Base-by-base conservation (phyloP, 2,888 invertebrate species). In the Ypsolopha scabrella region DNA sequence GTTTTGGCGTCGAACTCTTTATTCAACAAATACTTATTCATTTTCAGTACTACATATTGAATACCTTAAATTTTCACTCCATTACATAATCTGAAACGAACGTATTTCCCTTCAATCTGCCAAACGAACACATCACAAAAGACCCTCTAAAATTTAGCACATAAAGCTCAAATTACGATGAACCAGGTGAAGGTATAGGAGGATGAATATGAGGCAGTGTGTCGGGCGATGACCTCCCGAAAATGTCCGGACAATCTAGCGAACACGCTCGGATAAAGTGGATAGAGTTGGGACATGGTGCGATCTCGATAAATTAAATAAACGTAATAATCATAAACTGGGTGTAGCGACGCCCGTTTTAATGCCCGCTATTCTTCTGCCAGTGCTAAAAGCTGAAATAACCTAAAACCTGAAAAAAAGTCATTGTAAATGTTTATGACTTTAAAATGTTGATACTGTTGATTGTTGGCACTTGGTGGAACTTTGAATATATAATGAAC, bases 121-220 rank as follows among this genome's bases (percentile, higher is more conserved):
- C 4, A 24, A 24, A 2, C 24, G 24, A 24, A 24, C 24, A 24
- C 24, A 24, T 24, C 2, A 24, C 4, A 24, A 4, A 24, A 24
- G 4, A 24, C 24, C 2, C 24, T 24, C 10, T 39, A 39, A 6
- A 11, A 39, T 9, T 9, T 9, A 2, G 11, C 10, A 39, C 6
- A 0, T n/a, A 46, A 46, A 7, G 46, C 11, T 46, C 2, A 35
- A 46, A 46, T 35, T 46, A n/a, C 43, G 13, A 43, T 8, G 6
- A 7, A 24, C 24, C 24, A 24, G 24, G 2, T 24, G 4, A 24
- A 24, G 2, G 39, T 11, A 11, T 6, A 9, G 10, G 11, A 39
- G 39, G 39, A 39, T 39, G 38, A 37, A 83, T 79, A 65, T 83
- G 65, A 71, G 85, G 77, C 82, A 85, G 73, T 85, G 72, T 81